phyloP scores from a whole-genome alignment of 2,888 invertebrate genomes.

The Dryobota labecula region DNA sequence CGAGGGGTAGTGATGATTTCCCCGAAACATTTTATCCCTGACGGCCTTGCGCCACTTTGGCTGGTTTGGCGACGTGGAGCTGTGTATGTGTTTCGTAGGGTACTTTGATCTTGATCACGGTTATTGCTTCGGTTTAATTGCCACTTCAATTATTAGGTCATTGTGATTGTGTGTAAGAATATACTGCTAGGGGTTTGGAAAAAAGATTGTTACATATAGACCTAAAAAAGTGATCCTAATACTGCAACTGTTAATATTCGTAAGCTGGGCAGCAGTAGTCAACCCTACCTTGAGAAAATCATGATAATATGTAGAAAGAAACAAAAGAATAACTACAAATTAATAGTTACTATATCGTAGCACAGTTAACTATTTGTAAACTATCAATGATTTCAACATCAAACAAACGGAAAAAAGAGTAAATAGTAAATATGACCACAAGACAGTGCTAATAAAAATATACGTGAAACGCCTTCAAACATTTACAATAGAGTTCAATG shows the following conservation, averaged over 20 bases:
- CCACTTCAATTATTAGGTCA: background rate
- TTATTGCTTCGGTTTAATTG: background rate
- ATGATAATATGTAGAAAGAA: background rate
- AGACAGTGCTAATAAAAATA: background rate
- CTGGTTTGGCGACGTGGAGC: background rate
- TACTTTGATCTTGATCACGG: background rate
- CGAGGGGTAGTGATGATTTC: background rate
- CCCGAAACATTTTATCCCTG: background rate
- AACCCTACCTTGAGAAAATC: background rate
- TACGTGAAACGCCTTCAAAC: background rate
- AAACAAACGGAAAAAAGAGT: background rate
- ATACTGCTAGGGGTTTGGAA: background rate
- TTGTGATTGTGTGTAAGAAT: background rate
- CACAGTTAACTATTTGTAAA: background rate
- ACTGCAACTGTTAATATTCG: background rate
- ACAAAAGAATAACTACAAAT: constrained; percentile 1
- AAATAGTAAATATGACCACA: background rate
- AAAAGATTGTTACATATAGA: background rate
- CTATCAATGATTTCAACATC: background rate
- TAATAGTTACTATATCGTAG: background rate
- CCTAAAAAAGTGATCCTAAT: background rate
- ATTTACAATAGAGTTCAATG: background rate
- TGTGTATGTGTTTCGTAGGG: background rate
- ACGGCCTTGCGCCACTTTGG: background rate
- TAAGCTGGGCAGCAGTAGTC: background rate